Evolutionary conservation across 2,888 invertebrate species (phyloP), one percentile per base, ranked within the genome.

Genomic region (Allacma fusca): DNA sequence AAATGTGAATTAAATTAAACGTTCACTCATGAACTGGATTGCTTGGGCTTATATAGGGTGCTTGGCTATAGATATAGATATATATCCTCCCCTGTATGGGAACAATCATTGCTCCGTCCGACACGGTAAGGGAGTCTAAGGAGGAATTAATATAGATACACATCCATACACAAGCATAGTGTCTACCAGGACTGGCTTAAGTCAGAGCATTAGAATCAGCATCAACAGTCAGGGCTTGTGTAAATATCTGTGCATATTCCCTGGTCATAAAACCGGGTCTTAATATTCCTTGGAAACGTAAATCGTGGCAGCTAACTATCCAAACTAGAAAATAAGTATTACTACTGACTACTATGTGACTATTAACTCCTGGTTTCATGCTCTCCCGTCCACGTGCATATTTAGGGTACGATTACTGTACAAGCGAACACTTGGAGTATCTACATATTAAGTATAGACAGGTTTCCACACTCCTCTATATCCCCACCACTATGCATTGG

Each of bases 201-300:
- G 50, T 50, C 50, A 50, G 50, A 50, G 50, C 50, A 50, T 50
- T 50, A 50, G 50, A 50, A 50, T 50, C 16, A 50, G 50, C n/a
- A 50, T 50, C 9, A 50, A 16, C 9, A 50, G 50, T 50, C 40
- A 40, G 13, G 7, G 13, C 40, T 40, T 40, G 50, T 50, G 19
- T 50, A 50, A 2, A 16, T 2, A 1, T 50, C 19, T 50, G n/a
- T 50, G n/a, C 50, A 50, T 50, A 50, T 2, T 34, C 9, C 4
- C 34, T 19, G 50, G n/a, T 16, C 50, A 50, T 50, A 50, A 50
- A 50, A 50, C 50, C 50, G 19, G 50, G 50, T 50, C 50, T 50
- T 50, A 50, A 50, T 50, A 50, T 50, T 50, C 50, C 50, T 50
- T 50, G 50, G 50, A 50, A 50, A 50, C 50, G 50, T 50, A 50